Percentiles rank a stretch among this genome's conserved stretches.
phyloP scores from a whole-genome alignment of 2,888 invertebrate genomes.

The Pinctada fucata region DNA sequence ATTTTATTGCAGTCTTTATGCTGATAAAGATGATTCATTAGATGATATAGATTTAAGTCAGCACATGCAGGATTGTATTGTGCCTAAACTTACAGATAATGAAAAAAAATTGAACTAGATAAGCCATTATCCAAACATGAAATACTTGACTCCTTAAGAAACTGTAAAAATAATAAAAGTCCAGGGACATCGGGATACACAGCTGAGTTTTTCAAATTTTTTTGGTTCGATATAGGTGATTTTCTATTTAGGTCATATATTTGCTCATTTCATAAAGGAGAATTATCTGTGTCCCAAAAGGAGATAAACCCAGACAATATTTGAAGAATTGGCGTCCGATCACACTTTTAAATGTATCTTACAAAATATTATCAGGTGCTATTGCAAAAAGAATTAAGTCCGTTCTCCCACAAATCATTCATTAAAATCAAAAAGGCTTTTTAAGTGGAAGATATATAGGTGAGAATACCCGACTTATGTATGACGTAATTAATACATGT shows the following conservation, averaged over 20 bases:
- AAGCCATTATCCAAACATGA: slow-evolving; percentile 1
- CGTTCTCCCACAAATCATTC: neutral
- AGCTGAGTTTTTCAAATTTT: slow-evolving; percentile 23
- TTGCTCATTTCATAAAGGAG: slow-evolving; percentile 12
- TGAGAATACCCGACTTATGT: slow-evolving; percentile 14
- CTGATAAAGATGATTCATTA: neutral
- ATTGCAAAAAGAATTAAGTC: neutral
- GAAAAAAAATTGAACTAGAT: neutral
- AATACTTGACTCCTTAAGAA: neutral
- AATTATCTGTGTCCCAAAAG: slow-evolving; percentile 25
- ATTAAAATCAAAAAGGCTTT: neutral
- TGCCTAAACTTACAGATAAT: slow-evolving; percentile 1
- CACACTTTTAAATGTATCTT: neutral
- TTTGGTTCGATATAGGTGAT: slow-evolving; percentile 1
- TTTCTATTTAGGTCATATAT: slow-evolving; percentile 18
- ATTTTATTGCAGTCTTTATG: neutral
- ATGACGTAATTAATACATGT: slow-evolving; percentile 33
- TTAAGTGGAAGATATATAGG: slow-evolving; percentile 1
- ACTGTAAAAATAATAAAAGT: slow-evolving; percentile 14
- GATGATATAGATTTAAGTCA: neutral
- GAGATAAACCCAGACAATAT: slow-evolving; percentile 9
- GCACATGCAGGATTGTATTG: neutral
- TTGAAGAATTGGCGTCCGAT: neutral
- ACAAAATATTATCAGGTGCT: neutral
- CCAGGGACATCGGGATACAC: slow-evolving; percentile 20